These are phyloP conservation scores for Hoplodrina blanda DNA, from an alignment of 2,888 invertebrate species.

Conservation along the genomic window DNA sequence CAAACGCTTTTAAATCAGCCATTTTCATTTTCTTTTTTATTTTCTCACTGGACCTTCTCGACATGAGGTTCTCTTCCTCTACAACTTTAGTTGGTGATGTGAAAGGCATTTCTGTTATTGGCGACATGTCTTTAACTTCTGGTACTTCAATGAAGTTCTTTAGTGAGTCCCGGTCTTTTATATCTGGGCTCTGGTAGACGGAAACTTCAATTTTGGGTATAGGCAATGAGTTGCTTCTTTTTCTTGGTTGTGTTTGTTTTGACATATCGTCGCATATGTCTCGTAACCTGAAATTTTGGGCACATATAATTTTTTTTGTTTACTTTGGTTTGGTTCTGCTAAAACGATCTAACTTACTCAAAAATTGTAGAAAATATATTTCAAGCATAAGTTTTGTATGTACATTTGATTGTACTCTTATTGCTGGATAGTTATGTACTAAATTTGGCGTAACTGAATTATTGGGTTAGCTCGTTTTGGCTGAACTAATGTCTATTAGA, in stretches of 20 bases:
- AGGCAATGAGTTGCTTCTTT: constrained; percentile 97
- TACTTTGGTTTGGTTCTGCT: too few relatives aligned
- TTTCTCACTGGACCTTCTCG: constrained; percentile 94
- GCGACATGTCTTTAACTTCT: constrained; percentile 92
- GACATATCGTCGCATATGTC: constrained; percentile 96
- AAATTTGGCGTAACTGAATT: too few relatives aligned
- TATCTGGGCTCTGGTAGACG: constrained; percentile 94
- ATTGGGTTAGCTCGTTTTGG: too few relatives aligned
- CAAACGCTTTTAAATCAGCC: constrained; percentile 97
- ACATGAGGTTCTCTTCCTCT: constrained; percentile 84
- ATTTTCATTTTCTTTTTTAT: constrained; percentile 97
- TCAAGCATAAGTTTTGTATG: too few relatives aligned
- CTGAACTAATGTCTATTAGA: too few relatives aligned
- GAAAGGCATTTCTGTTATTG: constrained; percentile 90
- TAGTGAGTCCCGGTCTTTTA: constrained; percentile 91
- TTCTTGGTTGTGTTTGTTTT: constrained; percentile 94
- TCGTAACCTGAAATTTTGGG: constrained; percentile 91
- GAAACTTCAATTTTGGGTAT: constrained; percentile 98
- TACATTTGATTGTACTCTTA: too few relatives aligned
- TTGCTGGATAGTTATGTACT: too few relatives aligned
- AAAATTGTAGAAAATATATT: neutral
- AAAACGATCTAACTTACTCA: too few relatives aligned
- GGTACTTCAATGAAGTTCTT: constrained; percentile 95
- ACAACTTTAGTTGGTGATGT: constrained; percentile 74
- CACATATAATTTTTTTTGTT: neutral